Evolutionary conservation across 1,140 invertebrate genomes (phyloP), one percentile per base, ranked within the genome.

Genomic region (Lerema accius): DNA sequence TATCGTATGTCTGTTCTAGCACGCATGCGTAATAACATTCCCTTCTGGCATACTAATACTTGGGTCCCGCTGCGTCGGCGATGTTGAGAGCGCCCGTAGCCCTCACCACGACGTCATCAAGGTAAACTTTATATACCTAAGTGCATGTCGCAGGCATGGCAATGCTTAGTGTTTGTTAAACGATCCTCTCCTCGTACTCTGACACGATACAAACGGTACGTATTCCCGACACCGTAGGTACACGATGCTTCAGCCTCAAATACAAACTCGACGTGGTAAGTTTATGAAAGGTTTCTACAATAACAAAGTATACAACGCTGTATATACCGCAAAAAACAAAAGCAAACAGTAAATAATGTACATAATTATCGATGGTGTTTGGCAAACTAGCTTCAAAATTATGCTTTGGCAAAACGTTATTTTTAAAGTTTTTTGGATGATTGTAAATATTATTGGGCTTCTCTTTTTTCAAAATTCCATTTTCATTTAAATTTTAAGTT

Each of bases 1-100:
- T 85, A 73, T 76, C 82, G 85, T 90, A 90, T 86, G 85, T 90
- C 82, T 90, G 88, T 90, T 90, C 83, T 90, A 90, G 88, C 76
- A 72, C 88, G 88, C 86, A 90, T 90, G 88, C 88, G 84, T 89
- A 89, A 90, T 90, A 90, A 90, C 85, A 82, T 90, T 89, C 78
- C 88, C 88, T 89, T 89, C 88, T 90, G 88, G 88, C 88, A 90
- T 90, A 90, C 88, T 90, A 90, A 90, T 89, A 79, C 28, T 81
- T 82, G 86, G 85, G 65, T 73, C 72, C 69, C 76, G 69, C 69
- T 80, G 63, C 80, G 76, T 69, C 77, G 74, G 73, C 76, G 84
- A 72, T 75, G 75, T 60, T 89, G 73, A 73, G 43, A 46, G 35
- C 55, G 62, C 55, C 67, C 48, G 61, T 59, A 32, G 46, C 53